A percentile compares a stretch with the other conserved stretches of the same genome.
phyloP scores from a whole-genome alignment of 2,888 invertebrate species.

The Cheilosia variabilis region DNA sequence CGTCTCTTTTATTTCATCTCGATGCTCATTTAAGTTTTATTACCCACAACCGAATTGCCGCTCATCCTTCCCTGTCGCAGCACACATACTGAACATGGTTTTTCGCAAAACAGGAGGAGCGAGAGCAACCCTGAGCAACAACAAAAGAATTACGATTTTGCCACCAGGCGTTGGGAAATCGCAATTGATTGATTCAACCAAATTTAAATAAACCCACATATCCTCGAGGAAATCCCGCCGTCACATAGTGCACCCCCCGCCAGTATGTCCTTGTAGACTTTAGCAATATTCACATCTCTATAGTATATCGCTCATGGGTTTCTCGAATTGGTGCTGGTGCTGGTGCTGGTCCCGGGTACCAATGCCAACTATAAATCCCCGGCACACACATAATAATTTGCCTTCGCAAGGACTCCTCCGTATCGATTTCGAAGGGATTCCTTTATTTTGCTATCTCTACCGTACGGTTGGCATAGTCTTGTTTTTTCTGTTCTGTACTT shows the following conservation, averaged over 20 bases:
- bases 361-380: slow-evolving; percentile 63
- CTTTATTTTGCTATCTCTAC: slow-evolving; percentile 19
- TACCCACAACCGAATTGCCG: slow-evolving; percentile 56
- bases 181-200: slow-evolving; percentile 75
- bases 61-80: slow-evolving; percentile 17
- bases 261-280: slow-evolving; percentile 43
- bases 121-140: slow-evolving; percentile 49
- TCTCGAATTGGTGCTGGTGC: slow-evolving; percentile 1
- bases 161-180: slow-evolving; percentile 75
- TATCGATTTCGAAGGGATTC: slow-evolving; percentile 55
- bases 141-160: slow-evolving; percentile 73
- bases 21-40: slow-evolving; percentile 70
- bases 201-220: slow-evolving; percentile 75
- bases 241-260: neutral
- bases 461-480: neutral
- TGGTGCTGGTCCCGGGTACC: slow-evolving; percentile 1
- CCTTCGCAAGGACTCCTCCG: slow-evolving; percentile 51
- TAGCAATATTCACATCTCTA: slow-evolving; percentile 35
- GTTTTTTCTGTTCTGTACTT: neutral
- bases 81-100: slow-evolving; percentile 18
- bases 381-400: slow-evolving; percentile 68
- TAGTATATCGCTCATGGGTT: neutral
- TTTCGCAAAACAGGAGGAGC: slow-evolving; percentile 8
- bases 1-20: slow-evolving; percentile 68
- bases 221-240: slow-evolving; percentile 50